Percentiles rank a stretch among this genome's conserved stretches.
Conservation (phyloP, 2,888 invertebrate genomes). For the Amiota mariae region DNA sequence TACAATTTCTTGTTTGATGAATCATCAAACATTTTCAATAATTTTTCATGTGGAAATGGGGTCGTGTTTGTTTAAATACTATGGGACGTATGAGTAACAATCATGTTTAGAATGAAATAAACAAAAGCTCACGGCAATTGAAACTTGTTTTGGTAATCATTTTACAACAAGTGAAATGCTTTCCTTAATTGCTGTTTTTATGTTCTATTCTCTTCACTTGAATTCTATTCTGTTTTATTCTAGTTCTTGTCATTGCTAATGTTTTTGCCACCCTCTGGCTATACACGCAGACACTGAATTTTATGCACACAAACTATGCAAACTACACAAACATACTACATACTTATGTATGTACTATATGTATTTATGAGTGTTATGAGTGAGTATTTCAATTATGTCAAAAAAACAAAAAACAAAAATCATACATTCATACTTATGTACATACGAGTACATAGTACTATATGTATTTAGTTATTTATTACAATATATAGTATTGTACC, state of each 20-base stretch:
- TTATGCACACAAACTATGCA: neutral
- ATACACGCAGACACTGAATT: no score
- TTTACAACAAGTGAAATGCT: slow-evolving; percentile 1
- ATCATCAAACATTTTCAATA: no score
- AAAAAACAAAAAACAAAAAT: neutral
- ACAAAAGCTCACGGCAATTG: slow-evolving; percentile 3
- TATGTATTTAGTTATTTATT: no score
- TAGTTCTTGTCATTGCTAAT: neutral
- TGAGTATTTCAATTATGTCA: neutral
- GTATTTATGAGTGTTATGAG: no score
- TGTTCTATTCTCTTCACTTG: neutral
- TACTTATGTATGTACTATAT: no score
- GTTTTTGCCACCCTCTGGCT: neutral
- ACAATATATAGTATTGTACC: no score
- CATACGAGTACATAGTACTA: no score
- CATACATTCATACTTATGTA: no score
- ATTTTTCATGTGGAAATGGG: no score
- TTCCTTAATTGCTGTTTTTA: neutral
- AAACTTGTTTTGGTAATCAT: slow-evolving; percentile 15
- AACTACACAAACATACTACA: neutral
- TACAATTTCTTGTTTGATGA: no score
- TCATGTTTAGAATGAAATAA: slow-evolving; percentile 4
- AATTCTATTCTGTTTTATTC: neutral
- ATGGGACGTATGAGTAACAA: slow-evolving; percentile 5
- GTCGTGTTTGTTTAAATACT: no score